A percentile compares a stretch with the other conserved stretches of the same genome.
Evolutionary conservation across 2,797 vertebrate genomes (phyloP).

Genomic region (Pristis pectinata): DNA sequence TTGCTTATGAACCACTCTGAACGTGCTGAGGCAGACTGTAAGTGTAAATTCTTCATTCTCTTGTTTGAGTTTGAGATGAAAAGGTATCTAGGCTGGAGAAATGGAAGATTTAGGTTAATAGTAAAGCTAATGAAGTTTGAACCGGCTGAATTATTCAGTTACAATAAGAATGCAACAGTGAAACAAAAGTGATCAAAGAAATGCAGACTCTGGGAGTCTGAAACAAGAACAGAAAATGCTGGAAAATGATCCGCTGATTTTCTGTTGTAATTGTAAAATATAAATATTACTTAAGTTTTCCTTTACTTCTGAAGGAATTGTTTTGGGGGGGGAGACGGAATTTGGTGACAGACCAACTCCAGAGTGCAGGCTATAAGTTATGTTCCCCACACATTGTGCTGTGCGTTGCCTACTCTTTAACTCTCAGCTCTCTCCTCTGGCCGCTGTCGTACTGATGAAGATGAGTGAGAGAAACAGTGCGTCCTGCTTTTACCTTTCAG

Average conservation of each 20-base stretch:
- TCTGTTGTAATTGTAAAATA: no score
- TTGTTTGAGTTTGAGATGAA: no score
- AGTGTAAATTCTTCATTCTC: no score
- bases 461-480: neutral
- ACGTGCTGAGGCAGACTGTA: no score
- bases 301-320: neutral
- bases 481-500: neutral
- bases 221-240: no score
- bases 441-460: neutral
- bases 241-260: no score
- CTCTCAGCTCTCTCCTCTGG: neutral
- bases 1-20: no score
- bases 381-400: no score
- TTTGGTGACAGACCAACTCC: neutral
- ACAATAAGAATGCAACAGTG: neutral
- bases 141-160: neutral
- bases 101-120: no score
- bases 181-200: no score
- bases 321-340: neutral
- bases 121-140: neutral
- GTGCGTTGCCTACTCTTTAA: neutral
- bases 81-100: no score
- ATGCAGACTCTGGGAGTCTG: no score
- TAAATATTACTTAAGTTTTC: neutral
- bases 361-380: neutral